Evolutionary conservation across 2,888 invertebrate genomes (phyloP).

Genomic region (Ariolimax columbianus): DNA sequence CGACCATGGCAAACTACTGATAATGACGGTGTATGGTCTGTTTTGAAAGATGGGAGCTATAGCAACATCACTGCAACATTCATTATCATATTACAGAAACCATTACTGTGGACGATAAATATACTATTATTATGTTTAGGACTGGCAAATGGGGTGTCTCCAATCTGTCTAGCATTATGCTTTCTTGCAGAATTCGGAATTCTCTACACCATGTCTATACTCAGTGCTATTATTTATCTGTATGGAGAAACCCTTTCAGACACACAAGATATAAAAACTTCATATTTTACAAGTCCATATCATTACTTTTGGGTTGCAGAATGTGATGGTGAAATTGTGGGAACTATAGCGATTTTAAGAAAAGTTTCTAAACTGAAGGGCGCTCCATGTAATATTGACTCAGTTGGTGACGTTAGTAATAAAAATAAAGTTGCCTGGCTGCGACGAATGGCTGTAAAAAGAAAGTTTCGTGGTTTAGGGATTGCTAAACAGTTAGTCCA

Average conservation of each 20-base stretch:
- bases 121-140: slow-evolving; percentile 32
- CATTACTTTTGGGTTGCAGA: slow-evolving; percentile 59
- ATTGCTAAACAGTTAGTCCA: slow-evolving; percentile 58
- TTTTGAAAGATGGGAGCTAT: slow-evolving; percentile 58
- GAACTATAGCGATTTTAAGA: slow-evolving; percentile 59
- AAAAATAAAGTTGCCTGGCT: slow-evolving; percentile 57
- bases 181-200: not conserved
- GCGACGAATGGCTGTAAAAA: slow-evolving; percentile 59
- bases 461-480: slow-evolving; percentile 54
- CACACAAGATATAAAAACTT: slow-evolving; percentile 52
- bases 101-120: slow-evolving; percentile 17
- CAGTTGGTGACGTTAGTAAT: not conserved
- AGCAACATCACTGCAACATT: slow-evolving; percentile 58
- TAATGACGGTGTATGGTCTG: slow-evolving; percentile 49
- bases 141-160: slow-evolving; percentile 25
- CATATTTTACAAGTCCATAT: slow-evolving; percentile 54
- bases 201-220: slow-evolving; percentile 47
- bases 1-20: slow-evolving; percentile 56
- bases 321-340: slow-evolving; percentile 54
- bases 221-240: slow-evolving; percentile 55
- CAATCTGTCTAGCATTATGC: slow-evolving; percentile 3
- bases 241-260: slow-evolving; percentile 58
- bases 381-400: not conserved
- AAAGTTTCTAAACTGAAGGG: slow-evolving; percentile 19
- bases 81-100: slow-evolving; percentile 45